Conservation (phyloP, 2,888 invertebrate species). For the Tenthredo livida region DNA sequence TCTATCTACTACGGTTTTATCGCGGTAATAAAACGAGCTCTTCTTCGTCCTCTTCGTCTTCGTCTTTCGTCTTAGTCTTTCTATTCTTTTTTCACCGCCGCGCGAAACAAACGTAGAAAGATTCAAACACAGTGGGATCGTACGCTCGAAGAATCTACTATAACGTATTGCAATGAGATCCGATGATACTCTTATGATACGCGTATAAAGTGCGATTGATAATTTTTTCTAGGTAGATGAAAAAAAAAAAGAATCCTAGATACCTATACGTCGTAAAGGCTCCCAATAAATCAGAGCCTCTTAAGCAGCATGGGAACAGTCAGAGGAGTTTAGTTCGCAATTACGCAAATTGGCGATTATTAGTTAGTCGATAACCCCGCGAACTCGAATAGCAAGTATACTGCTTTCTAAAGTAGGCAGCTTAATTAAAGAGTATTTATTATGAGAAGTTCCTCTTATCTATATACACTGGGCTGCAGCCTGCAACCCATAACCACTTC, state of each 20-base stretch:
- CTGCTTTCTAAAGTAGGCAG: neutral
- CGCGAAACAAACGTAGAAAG: constrained; percentile 7
- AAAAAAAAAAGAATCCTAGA: too few species aligned
- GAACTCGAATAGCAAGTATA: neutral
- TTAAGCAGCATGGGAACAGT: neutral
- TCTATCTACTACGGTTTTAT: constrained; percentile 36
- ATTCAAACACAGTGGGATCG: neutral
- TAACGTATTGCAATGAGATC: too few species aligned
- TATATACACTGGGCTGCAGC: neutral
- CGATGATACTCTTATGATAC: too few species aligned
- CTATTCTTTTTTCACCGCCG: neutral
- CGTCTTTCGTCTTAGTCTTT: neutral
- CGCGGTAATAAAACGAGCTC: constrained; percentile 25
- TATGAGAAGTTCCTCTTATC: neutral
- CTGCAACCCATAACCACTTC: neutral
- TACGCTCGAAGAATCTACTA: neutral
- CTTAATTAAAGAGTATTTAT: constrained; percentile 36
- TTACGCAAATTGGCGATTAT: constrained; percentile 18
- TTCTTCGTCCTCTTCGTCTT: neutral
- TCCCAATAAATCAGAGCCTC: neutral
- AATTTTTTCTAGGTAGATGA: too few species aligned
- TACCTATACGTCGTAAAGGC: too few species aligned
- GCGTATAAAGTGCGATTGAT: too few species aligned
- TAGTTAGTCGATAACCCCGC: neutral
- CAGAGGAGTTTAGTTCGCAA: neutral